phyloP scores from a whole-genome alignment of 2,797 vertebrate species.

The Acanthurus tractus region DNA sequence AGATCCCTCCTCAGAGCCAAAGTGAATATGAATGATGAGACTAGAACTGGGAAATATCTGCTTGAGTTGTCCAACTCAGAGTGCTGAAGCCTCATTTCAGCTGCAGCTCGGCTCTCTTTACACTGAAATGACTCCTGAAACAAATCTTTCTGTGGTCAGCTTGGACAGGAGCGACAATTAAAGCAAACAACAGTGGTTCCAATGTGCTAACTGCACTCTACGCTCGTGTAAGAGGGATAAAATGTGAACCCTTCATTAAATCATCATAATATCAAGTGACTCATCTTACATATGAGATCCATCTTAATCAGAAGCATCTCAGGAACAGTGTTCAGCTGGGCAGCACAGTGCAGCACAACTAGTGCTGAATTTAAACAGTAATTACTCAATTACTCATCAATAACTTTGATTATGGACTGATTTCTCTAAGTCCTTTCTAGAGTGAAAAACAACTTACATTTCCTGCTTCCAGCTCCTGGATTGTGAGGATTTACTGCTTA shows the following conservation, averaged over 20 bases:
- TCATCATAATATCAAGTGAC: neutral
- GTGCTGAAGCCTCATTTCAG: neutral
- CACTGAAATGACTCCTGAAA: neutral
- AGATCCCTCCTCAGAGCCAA: neutral
- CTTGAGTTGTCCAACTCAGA: constrained; percentile 1
- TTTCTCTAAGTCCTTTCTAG: neutral
- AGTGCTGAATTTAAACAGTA: neutral
- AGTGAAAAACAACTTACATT: neutral
- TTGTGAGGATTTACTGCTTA: neutral
- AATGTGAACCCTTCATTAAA: neutral
- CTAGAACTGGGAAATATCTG: neutral
- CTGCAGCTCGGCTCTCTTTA: neutral
- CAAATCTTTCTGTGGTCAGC: neutral
- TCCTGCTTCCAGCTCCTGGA: neutral
- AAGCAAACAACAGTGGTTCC: neutral
- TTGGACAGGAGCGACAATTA: neutral
- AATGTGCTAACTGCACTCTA: neutral
- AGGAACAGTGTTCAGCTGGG: constrained; percentile 3
- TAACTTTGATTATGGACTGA: neutral
- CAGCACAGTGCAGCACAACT: neutral
- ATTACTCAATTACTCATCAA: neutral
- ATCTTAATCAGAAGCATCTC: neutral
- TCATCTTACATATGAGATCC: neutral
- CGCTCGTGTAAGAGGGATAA: neutral
- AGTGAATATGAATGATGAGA: constrained; percentile 5